A percentile compares a stretch with the other conserved stretches of the same genome.
These are phyloP conservation scores for Bombyx mandarina DNA, from an alignment of 1,140 invertebrate species.

Conservation along the genomic window DNA sequence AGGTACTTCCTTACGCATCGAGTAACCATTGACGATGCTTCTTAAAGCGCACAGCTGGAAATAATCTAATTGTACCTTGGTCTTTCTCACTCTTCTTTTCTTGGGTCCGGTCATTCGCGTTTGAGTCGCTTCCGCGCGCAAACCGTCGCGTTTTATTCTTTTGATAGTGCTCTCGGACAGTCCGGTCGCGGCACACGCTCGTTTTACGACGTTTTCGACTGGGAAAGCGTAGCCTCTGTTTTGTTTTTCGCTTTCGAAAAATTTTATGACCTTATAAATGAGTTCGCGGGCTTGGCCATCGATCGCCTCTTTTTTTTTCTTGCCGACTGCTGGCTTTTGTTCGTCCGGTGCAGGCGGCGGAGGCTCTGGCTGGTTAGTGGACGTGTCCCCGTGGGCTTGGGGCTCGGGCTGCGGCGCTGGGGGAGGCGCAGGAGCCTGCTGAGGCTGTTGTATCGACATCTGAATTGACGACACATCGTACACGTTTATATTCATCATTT, in stretches of 20 bases:
- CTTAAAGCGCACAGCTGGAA: slow-evolving; percentile 56
- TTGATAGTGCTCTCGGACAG: slow-evolving; percentile 62
- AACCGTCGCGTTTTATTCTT: slow-evolving; percentile 54
- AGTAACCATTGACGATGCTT: slow-evolving; percentile 54
- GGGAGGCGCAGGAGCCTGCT: slow-evolving; percentile 12
- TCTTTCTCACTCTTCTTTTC: slow-evolving; percentile 56
- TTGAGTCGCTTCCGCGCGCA: slow-evolving; percentile 54
- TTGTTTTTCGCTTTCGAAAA: slow-evolving; percentile 63
- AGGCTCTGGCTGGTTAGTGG: slow-evolving; percentile 18
- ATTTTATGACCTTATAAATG: slow-evolving; percentile 61
- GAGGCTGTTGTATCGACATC: not conserved
- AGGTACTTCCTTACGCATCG: slow-evolving; percentile 52
- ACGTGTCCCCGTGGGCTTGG: slow-evolving; percentile 8
- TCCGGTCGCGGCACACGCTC: slow-evolving; percentile 56
- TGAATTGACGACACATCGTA: slow-evolving; percentile 14
- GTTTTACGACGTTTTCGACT: slow-evolving; percentile 59
- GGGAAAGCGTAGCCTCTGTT: slow-evolving; percentile 59
- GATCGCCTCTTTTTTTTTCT: slow-evolving; percentile 60
- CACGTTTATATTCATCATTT: slow-evolving; percentile 20
- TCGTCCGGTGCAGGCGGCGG: slow-evolving; percentile 20
- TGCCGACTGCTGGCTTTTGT: slow-evolving; percentile 34
- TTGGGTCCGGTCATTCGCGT: slow-evolving; percentile 61
- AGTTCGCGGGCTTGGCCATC: slow-evolving; percentile 59
- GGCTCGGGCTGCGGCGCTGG: slow-evolving; percentile 20
- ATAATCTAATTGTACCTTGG: slow-evolving; percentile 59